phyloP scores from a whole-genome alignment of 2,888 invertebrate genomes.

The Tetropium fuscum region DNA sequence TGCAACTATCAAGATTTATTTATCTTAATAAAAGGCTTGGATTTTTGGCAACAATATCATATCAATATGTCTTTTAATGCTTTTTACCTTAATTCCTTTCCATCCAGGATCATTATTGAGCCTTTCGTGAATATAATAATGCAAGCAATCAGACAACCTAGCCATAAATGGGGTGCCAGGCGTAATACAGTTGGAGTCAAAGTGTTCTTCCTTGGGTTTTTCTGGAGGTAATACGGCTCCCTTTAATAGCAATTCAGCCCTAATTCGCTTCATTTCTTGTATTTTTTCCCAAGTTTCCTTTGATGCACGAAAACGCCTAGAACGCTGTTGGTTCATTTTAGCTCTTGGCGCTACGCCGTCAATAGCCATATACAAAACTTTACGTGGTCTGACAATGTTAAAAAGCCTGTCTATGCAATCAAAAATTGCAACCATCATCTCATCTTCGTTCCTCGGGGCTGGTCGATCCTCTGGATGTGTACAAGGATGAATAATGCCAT shows the following conservation, averaged over 20 bases:
- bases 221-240: constrained; percentile 84
- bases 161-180: constrained; percentile 99
- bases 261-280: constrained; percentile 83
- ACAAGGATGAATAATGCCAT: constrained; percentile 99
- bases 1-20: too few species aligned
- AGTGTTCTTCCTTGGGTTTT: constrained; percentile 92
- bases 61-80: too few species aligned
- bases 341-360: constrained; percentile 99
- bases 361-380: constrained; percentile 98
- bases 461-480: constrained; percentile 99
- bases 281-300: constrained; percentile 94
- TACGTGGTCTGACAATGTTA: constrained; percentile 91
- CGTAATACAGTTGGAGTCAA: constrained; percentile 99
- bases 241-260: constrained; percentile 78
- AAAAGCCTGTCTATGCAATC: constrained; percentile 98
- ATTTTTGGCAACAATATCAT: too few species aligned
- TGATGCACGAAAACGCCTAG: constrained; percentile 95
- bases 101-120: constrained; percentile 96
- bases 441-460: constrained; percentile 97
- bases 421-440: constrained; percentile 99
- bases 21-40: too few species aligned
- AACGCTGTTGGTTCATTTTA: constrained; percentile 99
- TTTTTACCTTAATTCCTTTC: constrained; percentile 81
- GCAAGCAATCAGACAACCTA: constrained; percentile 84
- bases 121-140: constrained; percentile 89